Percentiles rank a stretch among this genome's conserved stretches.
phyloP scores from a whole-genome alignment of 2,113 vertebrate genomes.

The Rhinoptilus africanus region DNA sequence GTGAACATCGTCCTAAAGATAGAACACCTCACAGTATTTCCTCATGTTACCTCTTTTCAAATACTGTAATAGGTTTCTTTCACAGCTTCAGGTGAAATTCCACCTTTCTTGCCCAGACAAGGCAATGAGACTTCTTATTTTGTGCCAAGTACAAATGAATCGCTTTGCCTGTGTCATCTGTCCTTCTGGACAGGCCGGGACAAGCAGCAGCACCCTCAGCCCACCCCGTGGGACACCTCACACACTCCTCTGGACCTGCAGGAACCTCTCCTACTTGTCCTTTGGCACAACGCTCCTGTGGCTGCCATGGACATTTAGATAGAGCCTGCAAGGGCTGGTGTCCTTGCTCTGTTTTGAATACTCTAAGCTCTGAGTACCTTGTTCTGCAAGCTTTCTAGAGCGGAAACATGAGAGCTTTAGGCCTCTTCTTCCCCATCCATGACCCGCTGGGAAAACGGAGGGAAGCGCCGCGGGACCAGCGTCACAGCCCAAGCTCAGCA shows the following conservation, averaged over 20 bases:
- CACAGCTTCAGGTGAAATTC: not conserved
- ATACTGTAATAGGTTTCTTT: not conserved
- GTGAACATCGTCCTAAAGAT: not conserved
- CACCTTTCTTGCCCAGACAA: not conserved
- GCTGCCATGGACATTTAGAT: not conserved
- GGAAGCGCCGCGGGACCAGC: not conserved
- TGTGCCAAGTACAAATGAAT: not conserved
- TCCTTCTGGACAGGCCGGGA: not conserved
- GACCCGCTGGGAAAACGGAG: not conserved
- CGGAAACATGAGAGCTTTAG: not conserved
- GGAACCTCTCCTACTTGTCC: not conserved
- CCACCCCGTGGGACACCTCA: not conserved
- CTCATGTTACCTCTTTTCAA: not conserved
- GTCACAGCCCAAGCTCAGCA: not conserved
- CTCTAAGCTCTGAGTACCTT: not conserved
- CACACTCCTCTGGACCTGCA: not conserved
- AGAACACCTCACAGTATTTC: not conserved
- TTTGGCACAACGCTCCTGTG: fast-evolving
- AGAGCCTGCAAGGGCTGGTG: not conserved
- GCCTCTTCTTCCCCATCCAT: not conserved
- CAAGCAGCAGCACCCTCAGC: not conserved
- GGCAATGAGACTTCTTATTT: fast-evolving
- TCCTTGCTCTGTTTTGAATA: not conserved
- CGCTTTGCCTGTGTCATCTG: not conserved
- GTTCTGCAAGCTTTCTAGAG: too few species aligned